Conservation (phyloP, 2,113 vertebrate genomes). For the Dicaeum eximium region DNA sequence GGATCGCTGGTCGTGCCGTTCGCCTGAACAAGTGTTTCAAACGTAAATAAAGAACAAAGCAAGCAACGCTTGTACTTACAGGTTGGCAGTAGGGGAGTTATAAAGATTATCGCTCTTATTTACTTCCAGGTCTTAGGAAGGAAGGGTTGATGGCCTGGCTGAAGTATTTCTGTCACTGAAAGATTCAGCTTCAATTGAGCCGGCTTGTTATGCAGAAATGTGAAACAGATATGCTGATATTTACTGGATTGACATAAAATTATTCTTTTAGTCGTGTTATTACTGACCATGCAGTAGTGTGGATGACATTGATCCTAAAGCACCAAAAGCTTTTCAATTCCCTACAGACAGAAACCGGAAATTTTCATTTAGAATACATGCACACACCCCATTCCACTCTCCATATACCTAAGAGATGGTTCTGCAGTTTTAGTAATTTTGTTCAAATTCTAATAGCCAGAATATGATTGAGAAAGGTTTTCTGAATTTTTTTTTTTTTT, state of each 20-base stretch:
- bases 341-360: neutral
- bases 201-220: neutral
- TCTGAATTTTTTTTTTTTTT: neutral
- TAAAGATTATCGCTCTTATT: neutral
- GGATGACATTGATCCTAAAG: neutral
- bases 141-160: too few species aligned
- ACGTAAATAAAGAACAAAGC: neutral
- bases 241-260: neutral
- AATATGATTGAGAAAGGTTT: neutral
- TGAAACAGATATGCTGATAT: neutral
- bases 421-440: neutral
- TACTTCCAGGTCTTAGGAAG: neutral
- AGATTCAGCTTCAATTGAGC: neutral
- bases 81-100: neutral
- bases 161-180: neutral
- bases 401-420: too few species aligned
- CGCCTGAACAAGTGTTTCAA: neutral
- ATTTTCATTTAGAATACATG: neutral
- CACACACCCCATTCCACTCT: accelerated
- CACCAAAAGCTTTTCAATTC: neutral
- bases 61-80: neutral
- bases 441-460: neutral
- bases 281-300: neutral
- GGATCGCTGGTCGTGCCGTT: neutral
- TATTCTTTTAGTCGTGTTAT: neutral